phyloP scores from a whole-genome alignment of 2,888 invertebrate genomes.

The Ornithoptera priamus region DNA sequence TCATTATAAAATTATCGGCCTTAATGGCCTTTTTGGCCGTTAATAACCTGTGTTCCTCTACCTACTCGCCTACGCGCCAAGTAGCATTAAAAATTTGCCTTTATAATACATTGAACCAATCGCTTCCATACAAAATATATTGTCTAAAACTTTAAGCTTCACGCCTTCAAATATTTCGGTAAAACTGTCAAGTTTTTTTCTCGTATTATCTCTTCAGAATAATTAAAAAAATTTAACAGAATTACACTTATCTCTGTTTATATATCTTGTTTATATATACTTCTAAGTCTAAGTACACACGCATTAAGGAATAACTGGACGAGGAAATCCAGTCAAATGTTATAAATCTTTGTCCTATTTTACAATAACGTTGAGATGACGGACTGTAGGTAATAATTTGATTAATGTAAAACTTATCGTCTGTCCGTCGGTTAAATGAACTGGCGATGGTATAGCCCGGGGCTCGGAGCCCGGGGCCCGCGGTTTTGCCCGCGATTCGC shows the following conservation, averaged over 20 bases:
- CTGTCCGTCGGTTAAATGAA: conserved; percentile 16
- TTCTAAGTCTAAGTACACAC: too few species aligned
- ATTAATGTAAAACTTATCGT: conserved; percentile 14
- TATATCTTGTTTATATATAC: too few species aligned
- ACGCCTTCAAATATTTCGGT: background rate
- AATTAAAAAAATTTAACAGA: too few species aligned
- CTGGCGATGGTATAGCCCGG: conserved; percentile 10
- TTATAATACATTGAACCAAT: background rate
- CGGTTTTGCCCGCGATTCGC: conserved; percentile 18
- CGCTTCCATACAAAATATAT: background rate
- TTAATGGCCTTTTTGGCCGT: conserved; percentile 15
- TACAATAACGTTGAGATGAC: too few species aligned
- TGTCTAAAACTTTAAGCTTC: too few species aligned
- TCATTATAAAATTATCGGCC: conserved; percentile 23
- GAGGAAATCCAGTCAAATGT: too few species aligned
- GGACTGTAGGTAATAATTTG: background rate
- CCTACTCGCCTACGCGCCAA: conserved; percentile 12
- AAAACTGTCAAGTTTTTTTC: too few species aligned
- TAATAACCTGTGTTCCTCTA: conserved; percentile 4
- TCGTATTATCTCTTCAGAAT: too few species aligned
- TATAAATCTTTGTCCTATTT: too few species aligned
- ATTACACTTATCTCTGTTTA: too few species aligned
- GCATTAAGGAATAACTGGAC: too few species aligned
- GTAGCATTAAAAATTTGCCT: conserved; percentile 4
- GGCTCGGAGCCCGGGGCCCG: conserved; percentile 6